phyloP scores from a whole-genome alignment of 1,140 invertebrate genomes.

The Lepidurus apus region DNA sequence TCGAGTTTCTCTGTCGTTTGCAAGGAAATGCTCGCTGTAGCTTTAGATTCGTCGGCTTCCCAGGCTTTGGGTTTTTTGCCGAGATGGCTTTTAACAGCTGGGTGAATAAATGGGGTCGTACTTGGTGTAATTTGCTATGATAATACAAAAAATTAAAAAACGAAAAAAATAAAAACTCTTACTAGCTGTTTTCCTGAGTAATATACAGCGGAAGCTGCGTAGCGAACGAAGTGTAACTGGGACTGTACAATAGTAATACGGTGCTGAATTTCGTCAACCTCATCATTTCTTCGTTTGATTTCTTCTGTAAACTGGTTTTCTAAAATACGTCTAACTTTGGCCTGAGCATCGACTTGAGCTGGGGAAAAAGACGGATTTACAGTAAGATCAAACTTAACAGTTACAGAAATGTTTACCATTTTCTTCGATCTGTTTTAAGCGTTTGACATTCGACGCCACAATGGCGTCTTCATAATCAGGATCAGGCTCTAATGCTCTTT shows the following conservation, averaged over 20 bases:
- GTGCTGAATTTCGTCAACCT: conserved; percentile 53
- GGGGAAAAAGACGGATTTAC: conserved; percentile 26
- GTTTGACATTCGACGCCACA: conserved; percentile 40
- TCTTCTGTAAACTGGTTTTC: conserved; percentile 53
- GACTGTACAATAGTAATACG: conserved; percentile 56
- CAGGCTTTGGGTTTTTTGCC: conserved; percentile 27
- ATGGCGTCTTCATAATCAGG: conserved; percentile 46
- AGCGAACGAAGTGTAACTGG: conserved; percentile 63
- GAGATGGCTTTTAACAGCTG: conserved; percentile 43
- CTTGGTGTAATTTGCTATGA: conserved; percentile 31
- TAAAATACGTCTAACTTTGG: conserved; percentile 45
- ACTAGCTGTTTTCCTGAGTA: conserved; percentile 56
- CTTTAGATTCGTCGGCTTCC: conserved; percentile 23
- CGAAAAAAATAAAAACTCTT: conserved; percentile 45
- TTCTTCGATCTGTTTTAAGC: conserved; percentile 45
- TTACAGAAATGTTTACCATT: conserved; percentile 42
- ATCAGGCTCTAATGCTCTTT: conserved; percentile 42
- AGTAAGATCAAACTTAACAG: background rate
- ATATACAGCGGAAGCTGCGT: conserved; percentile 60
- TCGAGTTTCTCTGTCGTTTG: background rate
- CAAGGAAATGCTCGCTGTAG: background rate
- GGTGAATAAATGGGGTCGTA: conserved; percentile 34
- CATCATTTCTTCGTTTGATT: conserved; percentile 50
- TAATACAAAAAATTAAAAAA: conserved; percentile 41
- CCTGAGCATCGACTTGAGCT: conserved; percentile 37